Base-by-base conservation (phyloP, 1,140 invertebrate genomes). In the Drosophila kepulauana region DNA sequence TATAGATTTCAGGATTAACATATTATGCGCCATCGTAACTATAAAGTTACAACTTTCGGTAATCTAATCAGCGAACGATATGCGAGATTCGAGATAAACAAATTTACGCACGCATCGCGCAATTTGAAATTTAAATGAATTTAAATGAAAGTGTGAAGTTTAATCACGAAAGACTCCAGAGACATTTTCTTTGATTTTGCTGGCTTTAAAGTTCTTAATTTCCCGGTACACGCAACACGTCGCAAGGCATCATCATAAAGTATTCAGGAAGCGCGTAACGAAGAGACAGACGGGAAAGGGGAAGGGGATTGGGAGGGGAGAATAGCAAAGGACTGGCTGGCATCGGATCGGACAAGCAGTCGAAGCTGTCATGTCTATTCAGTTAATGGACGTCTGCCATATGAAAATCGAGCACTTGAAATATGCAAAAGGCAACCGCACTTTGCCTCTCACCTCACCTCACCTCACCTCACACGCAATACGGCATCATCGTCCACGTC, bases 361-460 rank as follows among this genome's bases (percentile, higher is more conserved):
- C 67, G 48, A 48, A 61, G 33, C 46, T 81, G 82, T 71, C 77
- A 84, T 43, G 84, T 89, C 84, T 80, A 80, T 84, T 89, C 66
- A 67, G 78, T 89, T 89, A 88, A 88, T 88, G 85, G 85, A 84
- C 72, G 49, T 74, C 67, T 70, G 61, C 57, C 63, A 73, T 73
- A 76, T 67, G 67, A 64, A 76, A 78, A 57, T 56, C 58, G 57
- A 56, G 15, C 41, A 70, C 65, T 84, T 85, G 71, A 89, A 88
- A 90, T 85, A 88, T 88, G 84, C 85, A 88, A 81, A 89, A 81
- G 78, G 78, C 71, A 89, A 70, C 64, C 75, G 61, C 85, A 79
- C 61, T 80, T 72, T 67, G 70, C 70, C 20, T 69, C 63, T 69
- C 63, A 74, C 20, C 64, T 57, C 63, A 63, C 35, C 16, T 46